Evolutionary conservation across 2,888 invertebrate species (phyloP), one percentile per base, ranked within the genome.

Genomic region (Caenorhabditis imperialis): DNA sequence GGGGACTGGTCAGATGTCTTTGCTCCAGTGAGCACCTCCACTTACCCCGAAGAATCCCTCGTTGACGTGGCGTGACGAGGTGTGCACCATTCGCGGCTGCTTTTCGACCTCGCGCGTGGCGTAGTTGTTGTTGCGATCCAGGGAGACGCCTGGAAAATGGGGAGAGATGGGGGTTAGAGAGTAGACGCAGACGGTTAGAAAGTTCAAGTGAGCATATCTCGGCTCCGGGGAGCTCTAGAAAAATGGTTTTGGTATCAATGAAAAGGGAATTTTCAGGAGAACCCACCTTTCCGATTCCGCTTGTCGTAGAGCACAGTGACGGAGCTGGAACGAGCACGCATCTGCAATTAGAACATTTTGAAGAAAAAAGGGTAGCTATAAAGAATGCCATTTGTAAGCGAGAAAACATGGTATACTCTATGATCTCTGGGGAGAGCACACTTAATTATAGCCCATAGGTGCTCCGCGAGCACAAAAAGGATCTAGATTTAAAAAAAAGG

Each of bases 1-100:
- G 40, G 10, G 5, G 16, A 8, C 10, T 3, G 44, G 8, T 44
- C 16, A 20, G 16, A 48, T 22, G 23, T 44, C 20, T 10, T 37
- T 38, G 20, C 12, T 37, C 51, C 22, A 30, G 22, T 30, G 23
- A 20, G 25, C n/a, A 8, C 16, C 8, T 1, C 45, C 25, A 55
- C 79, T 57, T 40, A 79, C 82, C 58, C 78, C 81, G 58, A 82
- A 81, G 58, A 82, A 82, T 20, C 81, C 81, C 37, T 82, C 82
- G 57, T 82, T 82, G 38, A 77, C 79, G 57, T 82, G 81, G 16
- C 81, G 75, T 14, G 79, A 79, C 4, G 81, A 80, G 33, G 79
- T 82, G 60, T 82, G 82, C 18, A 82, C 79, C 53, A 82, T 74
- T 35, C 82, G 42, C 8, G 78, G 78, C 35, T 82, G 82, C 35